Conservation (phyloP, 92 coral and sea anemone genomes). For the Parazoanthus darwini region DNA sequence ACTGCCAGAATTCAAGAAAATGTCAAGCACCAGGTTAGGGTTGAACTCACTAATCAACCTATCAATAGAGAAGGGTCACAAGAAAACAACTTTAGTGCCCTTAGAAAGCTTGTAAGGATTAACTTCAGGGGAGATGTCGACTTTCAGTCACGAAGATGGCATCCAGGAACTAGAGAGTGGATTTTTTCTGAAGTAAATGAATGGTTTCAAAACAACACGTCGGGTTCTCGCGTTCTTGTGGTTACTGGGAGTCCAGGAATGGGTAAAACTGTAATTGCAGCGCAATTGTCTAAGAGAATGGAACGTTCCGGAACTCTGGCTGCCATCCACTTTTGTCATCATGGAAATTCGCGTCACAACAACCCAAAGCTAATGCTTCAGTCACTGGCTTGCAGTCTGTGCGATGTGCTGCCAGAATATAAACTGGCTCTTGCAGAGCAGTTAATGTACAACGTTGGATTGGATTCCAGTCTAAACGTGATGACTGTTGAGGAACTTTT, state of each 20-base stretch:
- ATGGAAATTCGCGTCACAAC: conserved; percentile 49
- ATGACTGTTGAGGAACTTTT: conserved; percentile 57
- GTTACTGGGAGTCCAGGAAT: conserved; percentile 60
- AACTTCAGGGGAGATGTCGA: conserved; percentile 56
- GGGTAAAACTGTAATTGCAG: conserved; percentile 67
- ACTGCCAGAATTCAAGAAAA: conserved; percentile 7
- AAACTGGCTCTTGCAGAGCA: conserved; percentile 47
- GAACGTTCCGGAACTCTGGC: conserved; percentile 33
- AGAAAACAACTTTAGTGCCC: neutral
- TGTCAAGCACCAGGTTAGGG: neutral
- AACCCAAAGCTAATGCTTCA: conserved; percentile 59
- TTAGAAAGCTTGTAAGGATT: conserved; percentile 47
- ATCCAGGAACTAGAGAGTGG: conserved; percentile 64
- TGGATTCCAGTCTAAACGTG: neutral
- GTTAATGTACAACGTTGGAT: conserved; percentile 23
- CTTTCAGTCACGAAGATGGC: conserved; percentile 26
- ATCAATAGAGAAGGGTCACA: neutral
- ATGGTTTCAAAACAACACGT: conserved; percentile 50
- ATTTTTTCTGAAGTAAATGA: conserved; percentile 50
- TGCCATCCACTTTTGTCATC: conserved; percentile 59
- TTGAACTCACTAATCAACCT: neutral
- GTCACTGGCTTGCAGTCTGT: conserved; percentile 58
- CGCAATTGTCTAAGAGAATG: conserved; percentile 51
- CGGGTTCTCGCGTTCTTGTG: conserved; percentile 54
- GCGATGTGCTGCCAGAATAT: conserved; percentile 51